Conservation (phyloP, 2,113 vertebrate species). For the Megalops atlanticus region DNA sequence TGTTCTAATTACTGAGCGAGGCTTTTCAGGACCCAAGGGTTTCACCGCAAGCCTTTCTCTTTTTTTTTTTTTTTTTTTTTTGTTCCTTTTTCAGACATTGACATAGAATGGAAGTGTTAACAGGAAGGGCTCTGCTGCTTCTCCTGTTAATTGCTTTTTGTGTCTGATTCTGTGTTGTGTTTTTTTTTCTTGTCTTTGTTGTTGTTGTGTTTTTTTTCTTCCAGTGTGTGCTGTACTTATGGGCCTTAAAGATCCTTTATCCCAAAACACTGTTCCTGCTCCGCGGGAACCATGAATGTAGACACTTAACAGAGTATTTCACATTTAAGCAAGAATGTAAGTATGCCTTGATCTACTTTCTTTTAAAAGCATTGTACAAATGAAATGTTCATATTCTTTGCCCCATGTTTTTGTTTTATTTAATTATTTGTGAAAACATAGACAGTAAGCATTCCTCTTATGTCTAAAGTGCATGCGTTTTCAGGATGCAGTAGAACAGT, state of each 20-base stretch:
- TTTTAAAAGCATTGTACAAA: no score
- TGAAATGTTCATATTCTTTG: background rate
- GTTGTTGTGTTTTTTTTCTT: conserved; percentile 42
- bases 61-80: background rate
- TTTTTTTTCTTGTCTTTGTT: conserved; percentile 34
- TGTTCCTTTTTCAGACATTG: background rate
- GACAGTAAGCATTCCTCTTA: no score
- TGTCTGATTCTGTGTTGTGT: conserved; percentile 21
- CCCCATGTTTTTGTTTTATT: background rate
- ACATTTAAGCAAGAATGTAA: conserved; percentile 99
- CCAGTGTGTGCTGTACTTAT: conserved; percentile 99
- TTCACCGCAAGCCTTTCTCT: background rate
- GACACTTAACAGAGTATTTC: conserved; percentile 99
- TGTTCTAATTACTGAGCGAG: background rate
- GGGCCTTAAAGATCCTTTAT: conserved; percentile 99
- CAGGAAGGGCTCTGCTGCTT: background rate
- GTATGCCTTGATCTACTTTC: conserved; percentile 60
- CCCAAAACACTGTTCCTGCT: conserved; percentile 99
- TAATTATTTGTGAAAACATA: no score
- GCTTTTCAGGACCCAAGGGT: background rate
- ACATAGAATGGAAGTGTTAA: background rate
- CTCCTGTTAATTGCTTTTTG: background rate
- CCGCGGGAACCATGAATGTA: conserved; percentile 99
- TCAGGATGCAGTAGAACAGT: no score
- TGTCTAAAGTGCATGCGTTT: no score